phyloP scores from a whole-genome alignment of 2,113 vertebrate species.

The Psittacus erithacus region DNA sequence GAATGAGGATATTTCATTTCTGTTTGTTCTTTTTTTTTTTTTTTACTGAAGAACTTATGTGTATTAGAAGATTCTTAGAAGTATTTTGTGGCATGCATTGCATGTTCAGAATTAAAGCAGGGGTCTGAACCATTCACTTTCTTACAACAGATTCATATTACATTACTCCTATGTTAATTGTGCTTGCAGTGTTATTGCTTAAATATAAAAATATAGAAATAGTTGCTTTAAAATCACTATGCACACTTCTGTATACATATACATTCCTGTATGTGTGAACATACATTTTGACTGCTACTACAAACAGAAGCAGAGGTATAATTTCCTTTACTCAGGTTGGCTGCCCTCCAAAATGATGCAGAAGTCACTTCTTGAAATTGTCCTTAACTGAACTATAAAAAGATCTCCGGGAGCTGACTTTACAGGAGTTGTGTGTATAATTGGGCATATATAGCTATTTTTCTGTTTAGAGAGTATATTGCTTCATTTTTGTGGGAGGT shows the following conservation, averaged over 20 bases:
- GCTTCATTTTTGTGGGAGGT: neutral
- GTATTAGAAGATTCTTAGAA: neutral
- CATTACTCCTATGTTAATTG: neutral
- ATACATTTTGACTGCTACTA: neutral
- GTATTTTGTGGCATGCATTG: neutral
- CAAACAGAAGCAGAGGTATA: neutral
- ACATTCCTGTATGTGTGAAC: neutral
- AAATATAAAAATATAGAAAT: neutral
- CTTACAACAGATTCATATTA: neutral
- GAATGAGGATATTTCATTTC: neutral
- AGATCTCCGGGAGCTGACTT: neutral
- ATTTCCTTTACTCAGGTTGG: conserved; percentile 1
- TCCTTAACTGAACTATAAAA: conserved; percentile 8
- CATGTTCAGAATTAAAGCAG: neutral
- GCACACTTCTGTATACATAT: neutral
- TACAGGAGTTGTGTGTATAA: neutral
- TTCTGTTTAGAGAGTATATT: neutral
- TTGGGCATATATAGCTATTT: neutral
- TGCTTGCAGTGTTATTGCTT: neutral
- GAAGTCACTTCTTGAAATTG: neutral
- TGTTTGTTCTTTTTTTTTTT: neutral
- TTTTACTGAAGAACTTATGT: neutral
- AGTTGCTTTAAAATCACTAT: neutral
- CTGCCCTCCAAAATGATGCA: neutral
- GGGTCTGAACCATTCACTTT: neutral